Evolutionary conservation across 2,113 vertebrate genomes (phyloP).

Genomic region (Pteronura brasiliensis): DNA sequence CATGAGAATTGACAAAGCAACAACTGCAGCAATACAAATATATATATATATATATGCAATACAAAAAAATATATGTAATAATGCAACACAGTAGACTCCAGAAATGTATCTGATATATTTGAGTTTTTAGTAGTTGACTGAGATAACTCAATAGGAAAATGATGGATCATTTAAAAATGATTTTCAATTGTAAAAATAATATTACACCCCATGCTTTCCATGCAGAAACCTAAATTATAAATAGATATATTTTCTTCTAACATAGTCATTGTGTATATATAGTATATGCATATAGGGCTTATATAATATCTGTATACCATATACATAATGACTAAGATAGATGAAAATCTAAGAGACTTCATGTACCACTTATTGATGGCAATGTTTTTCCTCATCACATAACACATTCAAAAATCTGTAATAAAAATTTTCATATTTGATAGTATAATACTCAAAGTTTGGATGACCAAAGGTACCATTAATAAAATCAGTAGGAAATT

Average conservation of each 20-base stretch:
- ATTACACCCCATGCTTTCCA: neutral
- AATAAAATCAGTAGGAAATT: neutral
- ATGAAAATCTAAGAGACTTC: neutral
- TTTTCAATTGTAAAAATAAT: neutral
- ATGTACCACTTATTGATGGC: neutral
- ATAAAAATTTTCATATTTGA: neutral
- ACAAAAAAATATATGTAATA: neutral
- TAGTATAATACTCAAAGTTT: neutral
- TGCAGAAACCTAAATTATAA: neutral
- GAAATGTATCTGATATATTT: neutral
- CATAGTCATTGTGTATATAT: neutral
- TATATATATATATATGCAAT: too few relatives aligned
- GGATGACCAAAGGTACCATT: neutral
- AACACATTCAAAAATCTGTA: neutral
- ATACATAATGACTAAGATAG: neutral
- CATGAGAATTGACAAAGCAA: neutral
- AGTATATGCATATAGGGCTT: neutral
- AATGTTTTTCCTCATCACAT: neutral
- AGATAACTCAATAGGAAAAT: neutral
- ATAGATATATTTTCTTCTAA: neutral
- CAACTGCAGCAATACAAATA: neutral
- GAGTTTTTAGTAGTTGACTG: neutral
- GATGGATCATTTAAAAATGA: neutral
- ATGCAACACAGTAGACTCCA: neutral
- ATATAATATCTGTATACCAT: neutral